Conservation (phyloP, 2,888 invertebrate genomes). For the Zele albiditarsus region DNA sequence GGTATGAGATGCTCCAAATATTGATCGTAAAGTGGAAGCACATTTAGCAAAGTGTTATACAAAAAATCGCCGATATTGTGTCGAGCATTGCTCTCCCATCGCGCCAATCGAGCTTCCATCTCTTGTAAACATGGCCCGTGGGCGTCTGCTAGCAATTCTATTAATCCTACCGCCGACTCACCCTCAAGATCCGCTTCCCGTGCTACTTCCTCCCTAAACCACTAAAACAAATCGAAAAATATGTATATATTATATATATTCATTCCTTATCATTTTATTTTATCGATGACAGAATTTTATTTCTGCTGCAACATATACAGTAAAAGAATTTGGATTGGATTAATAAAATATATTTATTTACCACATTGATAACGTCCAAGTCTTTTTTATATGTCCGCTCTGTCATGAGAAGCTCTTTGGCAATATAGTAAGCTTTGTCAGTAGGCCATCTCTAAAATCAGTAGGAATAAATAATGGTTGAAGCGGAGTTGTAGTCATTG, state of each 20-base stretch:
- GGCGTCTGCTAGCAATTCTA: slow-evolving; percentile 86
- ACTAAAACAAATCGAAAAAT: slow-evolving; percentile 73
- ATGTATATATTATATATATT: background rate
- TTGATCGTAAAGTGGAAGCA: slow-evolving; percentile 80
- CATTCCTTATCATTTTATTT: slow-evolving; percentile 11
- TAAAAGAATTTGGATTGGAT: background rate
- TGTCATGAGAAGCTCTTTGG: slow-evolving; percentile 95
- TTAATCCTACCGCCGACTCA: slow-evolving; percentile 76
- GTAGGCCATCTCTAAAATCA: slow-evolving; percentile 77
- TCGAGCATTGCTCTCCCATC: slow-evolving; percentile 80
- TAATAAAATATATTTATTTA: slow-evolving; percentile 67
- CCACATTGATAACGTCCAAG: slow-evolving; percentile 91
- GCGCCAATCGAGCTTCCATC: slow-evolving; percentile 82
- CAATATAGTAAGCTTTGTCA: slow-evolving; percentile 86
- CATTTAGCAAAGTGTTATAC: slow-evolving; percentile 78
- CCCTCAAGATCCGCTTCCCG: slow-evolving; percentile 78
- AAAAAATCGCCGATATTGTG: slow-evolving; percentile 86
- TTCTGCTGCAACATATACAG: background rate
- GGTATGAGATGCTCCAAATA: slow-evolving; percentile 84
- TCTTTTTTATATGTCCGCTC: slow-evolving; percentile 96
- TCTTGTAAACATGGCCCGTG: slow-evolving; percentile 87
- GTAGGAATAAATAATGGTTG: slow-evolving; percentile 18
- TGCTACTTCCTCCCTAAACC: slow-evolving; percentile 83
- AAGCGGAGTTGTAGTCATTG: slow-evolving; percentile 24
- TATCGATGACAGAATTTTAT: slow-evolving; percentile 15